Base-by-base conservation (phyloP, 2,888 invertebrate genomes). In the Ferrisia virgata region DNA sequence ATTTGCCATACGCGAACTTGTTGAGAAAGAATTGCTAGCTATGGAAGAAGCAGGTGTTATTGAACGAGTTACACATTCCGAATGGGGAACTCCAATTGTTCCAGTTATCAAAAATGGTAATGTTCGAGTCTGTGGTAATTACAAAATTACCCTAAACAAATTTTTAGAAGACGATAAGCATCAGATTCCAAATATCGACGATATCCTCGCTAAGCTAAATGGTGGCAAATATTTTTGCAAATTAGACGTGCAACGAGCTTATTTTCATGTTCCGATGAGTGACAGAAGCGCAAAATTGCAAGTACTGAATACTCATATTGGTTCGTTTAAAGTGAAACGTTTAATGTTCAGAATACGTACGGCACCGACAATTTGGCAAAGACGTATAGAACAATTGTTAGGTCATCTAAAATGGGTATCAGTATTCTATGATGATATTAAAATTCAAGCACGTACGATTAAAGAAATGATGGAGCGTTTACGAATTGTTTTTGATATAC, bases 71-170 rank as follows among this genome's bases (percentile, higher is more conserved):
- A 8, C 6, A 40, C 25, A 43, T 5, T 78, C 81, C 28, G 72
- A 86, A 22, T 86, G 86, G 86, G 86, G 85, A 33, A 36, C 84
- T 3, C 85, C 85, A 31, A 36, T 84, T 13, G 84, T 83, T 9
- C 28, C 28, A 11, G 53, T 84, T 79, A 6, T 43, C 1, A 84
- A 79, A 79, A 69, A 85, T 22, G 58, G 82, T 2, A 69, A 18
- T 1, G 84, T 85, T 8, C 36, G 86, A 15, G 36, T 86, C 9
- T 85, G 72, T 40, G 85, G 82, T 53, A 85, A 87, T 83, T 86
- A 86, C 80, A 86, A 86, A 85, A 18, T 84, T 64, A 86, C 86
- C 9, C 86, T 87, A 4, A 87, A 87, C 64, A 82, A 86, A 72
- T 78, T 78, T 64, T 79, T 87, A 15, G 79, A 86, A 2, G 28